A percentile compares a stretch with the other conserved stretches of the same genome.
These are phyloP conservation scores for Agrilus cyanescens DNA, from an alignment of 2,888 invertebrate species.

Conservation along the genomic window DNA sequence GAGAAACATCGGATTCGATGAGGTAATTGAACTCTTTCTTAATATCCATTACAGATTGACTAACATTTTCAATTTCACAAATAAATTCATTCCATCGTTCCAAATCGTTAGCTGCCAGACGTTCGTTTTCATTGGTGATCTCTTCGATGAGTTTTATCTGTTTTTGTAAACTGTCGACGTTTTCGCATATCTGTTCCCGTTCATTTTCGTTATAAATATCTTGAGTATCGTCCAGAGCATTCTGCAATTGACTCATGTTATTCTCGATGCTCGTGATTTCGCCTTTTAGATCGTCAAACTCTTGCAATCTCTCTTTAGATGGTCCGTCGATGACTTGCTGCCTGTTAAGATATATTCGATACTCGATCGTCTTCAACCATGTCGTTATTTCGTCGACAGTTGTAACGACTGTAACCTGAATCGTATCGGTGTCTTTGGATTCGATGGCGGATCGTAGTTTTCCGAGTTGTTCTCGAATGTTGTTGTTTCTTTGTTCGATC, in stretches of 20 bases:
- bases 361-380: slow-evolving; percentile 78
- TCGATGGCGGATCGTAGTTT: slow-evolving; percentile 47
- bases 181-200: slow-evolving; percentile 40
- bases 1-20: slow-evolving; percentile 50
- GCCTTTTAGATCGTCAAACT: slow-evolving; percentile 49
- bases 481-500: slow-evolving; percentile 41
- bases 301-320: slow-evolving; percentile 46
- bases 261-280: slow-evolving; percentile 56
- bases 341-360: slow-evolving; percentile 54
- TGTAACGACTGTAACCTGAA: slow-evolving; percentile 59
- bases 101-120: slow-evolving; percentile 46
- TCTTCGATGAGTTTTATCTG: slow-evolving; percentile 61
- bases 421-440: slow-evolving; percentile 42
- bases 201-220: slow-evolving; percentile 38
- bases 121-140: slow-evolving; percentile 48
- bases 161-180: slow-evolving; percentile 46
- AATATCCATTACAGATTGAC: slow-evolving; percentile 38
- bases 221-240: slow-evolving; percentile 40
- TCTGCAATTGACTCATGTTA: slow-evolving; percentile 52
- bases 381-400: slow-evolving; percentile 71
- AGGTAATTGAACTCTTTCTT: slow-evolving; percentile 44
- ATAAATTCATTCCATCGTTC: slow-evolving; percentile 62
- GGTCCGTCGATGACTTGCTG: slow-evolving; percentile 45
- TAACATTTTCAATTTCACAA: slow-evolving; percentile 48
- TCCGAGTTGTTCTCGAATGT: slow-evolving; percentile 49